Base-by-base conservation (phyloP, 2,113 vertebrate species). In the Hemiprocne comata region DNA sequence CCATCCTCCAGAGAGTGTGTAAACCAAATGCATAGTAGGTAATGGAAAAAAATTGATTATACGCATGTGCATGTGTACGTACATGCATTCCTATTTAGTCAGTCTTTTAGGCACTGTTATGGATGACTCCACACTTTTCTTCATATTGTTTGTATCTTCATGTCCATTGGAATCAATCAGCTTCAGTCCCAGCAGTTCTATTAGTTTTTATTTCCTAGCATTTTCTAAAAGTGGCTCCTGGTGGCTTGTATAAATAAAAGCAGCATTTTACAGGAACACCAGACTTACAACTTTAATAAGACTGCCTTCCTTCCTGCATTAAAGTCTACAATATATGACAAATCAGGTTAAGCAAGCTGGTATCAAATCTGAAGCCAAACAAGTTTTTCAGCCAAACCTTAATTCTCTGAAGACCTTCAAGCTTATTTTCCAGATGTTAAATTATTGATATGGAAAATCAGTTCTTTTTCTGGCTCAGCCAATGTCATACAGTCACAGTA, bases 231-330 rank as follows among this genome's bases (percentile, higher is more conserved):
- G 50, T 58, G 53, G 31, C 11, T 96, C 42, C n/a, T 85, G 38
- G 38, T 85, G 50, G 67, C 66, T 85, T 87, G 25, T 44, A 96
- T 54, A 95, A 91, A 88, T 89, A 91, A 94, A 96, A 91, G 34
- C 58, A 86, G 36, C 48, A 76, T 94, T 92, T 96, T 87, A 94
- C 78, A 91, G 66, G 85, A 96, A 93, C 28, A 94, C 85, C 60
- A 95, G 94, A 95, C 90, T 97, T 94, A 95, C 83, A 94, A 80
- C 78, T 91, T 94, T 90, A 95, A 95, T 95, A 91, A 96, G 79
- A 69, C 69, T 58, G 54, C 38, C 33, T 38, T 95, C 48, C 74
- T 93, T 91, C 75, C 93, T 86, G 76, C 71, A 89, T 72, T 93
- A 62, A 55, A 66, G 44, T 73, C 80, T 84, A 83, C 53, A 91